Evolutionary conservation across 2,888 invertebrate species (phyloP), one percentile per base, ranked within the genome.

Genomic region (Drosophila parthenogenetica): DNA sequence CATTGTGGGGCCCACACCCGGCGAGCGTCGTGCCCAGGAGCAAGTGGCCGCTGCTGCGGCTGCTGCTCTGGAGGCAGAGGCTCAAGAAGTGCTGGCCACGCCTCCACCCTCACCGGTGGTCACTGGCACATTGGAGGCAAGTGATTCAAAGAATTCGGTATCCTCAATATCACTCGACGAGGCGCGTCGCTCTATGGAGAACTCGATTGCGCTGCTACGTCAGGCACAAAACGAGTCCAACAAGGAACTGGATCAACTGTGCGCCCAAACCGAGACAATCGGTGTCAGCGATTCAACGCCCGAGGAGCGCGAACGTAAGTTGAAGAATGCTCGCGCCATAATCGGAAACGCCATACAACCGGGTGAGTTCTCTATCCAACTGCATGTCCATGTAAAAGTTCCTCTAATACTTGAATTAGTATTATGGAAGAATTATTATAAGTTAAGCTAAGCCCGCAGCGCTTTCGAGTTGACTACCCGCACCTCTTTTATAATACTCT

Each of bases 291-390:
- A 91, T 5, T 25, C 57, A 35, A 25, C 68, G 5, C 40, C 54
- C 2, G 74, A 75, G 45, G 93, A 93, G 91, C 93, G 94, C 49
- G 93, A 93, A 81, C 92, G 93, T 79, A 93, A 93, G 93, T 93
- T 91, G 91, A 94, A 95, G 89, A 95, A 95, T 80, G 96, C 96
- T 1, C 94, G 95, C 58, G 95, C 94, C 89, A 95, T 96, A 83
- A 96, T 96, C 75, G 95, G 95, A 73, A 94, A 94, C 90, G 95
- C 95, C 80, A 95, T 96, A 87, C 92, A 92, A 71, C 92, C 92
- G 78, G 94, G 92, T 91, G 69, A 87, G 91, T 81, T 54, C 50
- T 49, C 45, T 55, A 93, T 63, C 64, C 51, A 42, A 42, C 49
- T 63, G 75, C 65, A 68, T 74, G 66, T 7, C 40, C 42, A 39